phyloP scores from a whole-genome alignment of 1,140 invertebrate species.

The Lucilia sericata region DNA sequence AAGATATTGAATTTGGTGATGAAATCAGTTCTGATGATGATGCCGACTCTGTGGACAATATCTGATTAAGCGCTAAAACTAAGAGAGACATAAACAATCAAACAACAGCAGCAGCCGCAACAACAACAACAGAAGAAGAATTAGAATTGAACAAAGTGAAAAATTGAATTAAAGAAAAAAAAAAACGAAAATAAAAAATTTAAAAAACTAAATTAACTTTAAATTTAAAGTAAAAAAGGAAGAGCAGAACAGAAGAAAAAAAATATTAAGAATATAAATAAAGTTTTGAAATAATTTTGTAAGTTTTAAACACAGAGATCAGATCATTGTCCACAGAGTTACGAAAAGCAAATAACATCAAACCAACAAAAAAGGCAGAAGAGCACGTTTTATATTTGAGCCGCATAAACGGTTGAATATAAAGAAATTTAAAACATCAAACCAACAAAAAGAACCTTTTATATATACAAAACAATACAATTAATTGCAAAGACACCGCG shows the following conservation, averaged over 20 bases:
- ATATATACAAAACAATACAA: neutral
- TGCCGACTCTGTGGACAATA: constrained; percentile 81
- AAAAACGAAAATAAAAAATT: neutral
- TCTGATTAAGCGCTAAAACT: constrained; percentile 59
- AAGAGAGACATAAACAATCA: constrained; percentile 39
- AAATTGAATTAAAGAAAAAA: neutral
- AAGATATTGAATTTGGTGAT: constrained; percentile 95
- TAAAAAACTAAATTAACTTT: neutral
- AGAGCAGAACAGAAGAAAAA: constrained; percentile 29
- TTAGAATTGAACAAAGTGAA: constrained; percentile 28
- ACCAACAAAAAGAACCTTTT: neutral
- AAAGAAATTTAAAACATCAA: neutral
- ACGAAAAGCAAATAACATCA: neutral
- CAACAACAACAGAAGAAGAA: neutral
- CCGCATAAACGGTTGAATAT: neutral
- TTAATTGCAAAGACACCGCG: neutral
- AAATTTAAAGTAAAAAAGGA: neutral
- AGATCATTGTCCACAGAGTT: neutral
- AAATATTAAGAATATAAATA: neutral
- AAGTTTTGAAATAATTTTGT: neutral
- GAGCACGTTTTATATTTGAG: neutral
- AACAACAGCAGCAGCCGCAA: constrained; percentile 36
- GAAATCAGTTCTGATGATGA: constrained; percentile 90
- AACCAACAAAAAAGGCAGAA: neutral
- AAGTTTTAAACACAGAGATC: neutral